Conservation (phyloP, 2,797 vertebrate species). For the Lagodon rhomboides region DNA sequence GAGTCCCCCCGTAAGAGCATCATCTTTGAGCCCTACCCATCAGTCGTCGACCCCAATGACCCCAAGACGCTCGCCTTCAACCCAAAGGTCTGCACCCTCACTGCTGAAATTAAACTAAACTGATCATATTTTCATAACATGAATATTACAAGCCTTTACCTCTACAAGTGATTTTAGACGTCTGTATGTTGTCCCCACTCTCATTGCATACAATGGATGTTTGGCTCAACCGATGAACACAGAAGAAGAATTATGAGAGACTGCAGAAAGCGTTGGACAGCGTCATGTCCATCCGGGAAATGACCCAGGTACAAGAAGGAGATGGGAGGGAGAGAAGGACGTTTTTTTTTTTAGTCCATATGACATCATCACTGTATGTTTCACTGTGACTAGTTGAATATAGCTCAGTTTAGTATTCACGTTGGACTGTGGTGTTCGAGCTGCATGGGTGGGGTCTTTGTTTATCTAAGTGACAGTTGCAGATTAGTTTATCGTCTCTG, state of each 20-base stretch:
- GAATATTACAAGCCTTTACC: background rate
- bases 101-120: background rate
- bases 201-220: slow-evolving; percentile 67
- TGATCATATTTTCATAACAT: background rate
- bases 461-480: background rate
- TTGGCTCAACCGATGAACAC: slow-evolving; percentile 79
- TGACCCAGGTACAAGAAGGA: slow-evolving; percentile 93
- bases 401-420: too few relatives aligned
- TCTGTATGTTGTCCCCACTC: slow-evolving; percentile 72
- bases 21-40: slow-evolving; percentile 99
- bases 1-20: slow-evolving; percentile 99
- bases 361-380: too few relatives aligned
- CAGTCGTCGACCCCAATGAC: slow-evolving; percentile 98
- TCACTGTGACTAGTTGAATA: too few relatives aligned
- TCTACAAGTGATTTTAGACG: slow-evolving; percentile 60
- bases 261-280: slow-evolving; percentile 99
- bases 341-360: too few relatives aligned
- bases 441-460: background rate
- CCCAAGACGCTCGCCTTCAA: slow-evolving; percentile 99
- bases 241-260: slow-evolving; percentile 99
- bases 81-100: slow-evolving; percentile 91
- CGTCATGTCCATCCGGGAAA: slow-evolving; percentile 99
- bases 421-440: background rate
- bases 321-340: slow-evolving; percentile 4
- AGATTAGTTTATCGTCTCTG: slow-evolving; percentile 9